A percentile compares a stretch with the other conserved stretches of the same genome.
phyloP scores from a whole-genome alignment of 2,888 invertebrate species.

The Agrotis exclamationis region DNA sequence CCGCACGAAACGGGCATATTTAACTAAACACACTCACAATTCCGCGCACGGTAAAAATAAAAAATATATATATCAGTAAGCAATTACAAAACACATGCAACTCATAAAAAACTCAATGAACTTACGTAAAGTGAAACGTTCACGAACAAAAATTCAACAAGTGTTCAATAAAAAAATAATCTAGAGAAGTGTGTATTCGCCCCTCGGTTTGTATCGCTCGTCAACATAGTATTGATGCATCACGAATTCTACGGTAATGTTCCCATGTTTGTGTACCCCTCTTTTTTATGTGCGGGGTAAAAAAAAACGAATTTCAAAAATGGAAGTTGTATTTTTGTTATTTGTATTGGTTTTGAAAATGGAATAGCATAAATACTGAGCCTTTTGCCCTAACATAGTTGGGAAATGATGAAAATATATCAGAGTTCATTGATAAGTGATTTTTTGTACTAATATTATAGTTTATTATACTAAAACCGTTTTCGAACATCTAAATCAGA shows the following conservation, averaged over 20 bases:
- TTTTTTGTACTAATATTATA: no score
- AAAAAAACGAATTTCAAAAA: neutral
- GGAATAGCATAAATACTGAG: no score
- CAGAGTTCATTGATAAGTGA: no score
- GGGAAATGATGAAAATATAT: neutral
- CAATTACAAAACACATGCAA: neutral
- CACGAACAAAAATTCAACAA: conserved; percentile 46
- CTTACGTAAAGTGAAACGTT: conserved; percentile 44
- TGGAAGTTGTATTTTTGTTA: neutral
- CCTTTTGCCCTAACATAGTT: no score
- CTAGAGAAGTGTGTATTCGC: conserved; percentile 68
- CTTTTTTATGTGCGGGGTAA: conserved; percentile 3
- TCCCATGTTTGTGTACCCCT: conserved; percentile 15
- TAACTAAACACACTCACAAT: no score
- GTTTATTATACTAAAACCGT: neutral
- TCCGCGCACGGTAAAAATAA: no score
- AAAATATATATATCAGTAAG: no score
- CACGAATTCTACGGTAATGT: conserved; percentile 37
- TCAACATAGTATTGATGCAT: conserved; percentile 47
- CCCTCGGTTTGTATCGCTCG: conserved; percentile 55
- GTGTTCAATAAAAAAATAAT: conserved; percentile 70
- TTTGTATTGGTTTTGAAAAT: neutral
- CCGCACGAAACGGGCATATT: no score
- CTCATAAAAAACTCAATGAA: conserved; percentile 17
- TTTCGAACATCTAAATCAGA: neutral